phyloP scores from a whole-genome alignment of 2,888 invertebrate genomes.

The Calliphora vomitoria region DNA sequence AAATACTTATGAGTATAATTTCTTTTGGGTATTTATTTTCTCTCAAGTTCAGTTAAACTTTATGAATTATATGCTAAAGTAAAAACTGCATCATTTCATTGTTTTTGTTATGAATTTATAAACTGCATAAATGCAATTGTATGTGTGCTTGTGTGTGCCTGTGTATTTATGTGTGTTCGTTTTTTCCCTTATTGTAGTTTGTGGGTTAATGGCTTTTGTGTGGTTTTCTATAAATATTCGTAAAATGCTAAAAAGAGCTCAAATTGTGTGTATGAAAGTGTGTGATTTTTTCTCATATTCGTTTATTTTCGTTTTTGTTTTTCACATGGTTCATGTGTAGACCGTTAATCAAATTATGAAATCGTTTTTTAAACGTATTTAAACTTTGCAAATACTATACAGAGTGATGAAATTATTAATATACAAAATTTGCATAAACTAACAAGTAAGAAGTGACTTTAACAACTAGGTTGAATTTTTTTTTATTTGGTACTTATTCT shows the following conservation, averaged over 20 bases:
- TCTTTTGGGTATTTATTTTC: conserved; percentile 2
- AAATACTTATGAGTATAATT: conserved; percentile 12
- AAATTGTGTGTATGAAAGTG: conserved; percentile 38
- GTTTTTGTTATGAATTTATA: conserved; percentile 50
- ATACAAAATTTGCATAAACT: neutral
- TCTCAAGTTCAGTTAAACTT: conserved; percentile 57
- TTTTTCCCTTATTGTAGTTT: conserved; percentile 45
- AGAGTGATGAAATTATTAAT: neutral
- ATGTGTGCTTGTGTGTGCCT: neutral
- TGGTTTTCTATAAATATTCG: conserved; percentile 64
- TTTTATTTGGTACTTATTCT: no score
- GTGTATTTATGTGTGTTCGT: neutral
- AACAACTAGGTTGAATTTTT: no score
- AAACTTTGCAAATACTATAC: neutral
- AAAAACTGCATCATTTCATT: conserved; percentile 59
- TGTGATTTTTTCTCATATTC: conserved; percentile 9
- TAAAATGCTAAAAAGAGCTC: conserved; percentile 5
- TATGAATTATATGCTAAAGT: conserved; percentile 67
- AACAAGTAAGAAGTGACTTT: no score
- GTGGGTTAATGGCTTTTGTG: conserved; percentile 67
- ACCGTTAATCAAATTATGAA: conserved; percentile 72
- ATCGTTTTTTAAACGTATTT: conserved; percentile 57
- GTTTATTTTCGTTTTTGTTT: conserved; percentile 24
- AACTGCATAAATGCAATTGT: conserved; percentile 39
- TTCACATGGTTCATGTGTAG: conserved; percentile 38